These are phyloP conservation scores for Harpalus rubripes DNA, from an alignment of 2,888 invertebrate genomes.

Conservation along the genomic window DNA sequence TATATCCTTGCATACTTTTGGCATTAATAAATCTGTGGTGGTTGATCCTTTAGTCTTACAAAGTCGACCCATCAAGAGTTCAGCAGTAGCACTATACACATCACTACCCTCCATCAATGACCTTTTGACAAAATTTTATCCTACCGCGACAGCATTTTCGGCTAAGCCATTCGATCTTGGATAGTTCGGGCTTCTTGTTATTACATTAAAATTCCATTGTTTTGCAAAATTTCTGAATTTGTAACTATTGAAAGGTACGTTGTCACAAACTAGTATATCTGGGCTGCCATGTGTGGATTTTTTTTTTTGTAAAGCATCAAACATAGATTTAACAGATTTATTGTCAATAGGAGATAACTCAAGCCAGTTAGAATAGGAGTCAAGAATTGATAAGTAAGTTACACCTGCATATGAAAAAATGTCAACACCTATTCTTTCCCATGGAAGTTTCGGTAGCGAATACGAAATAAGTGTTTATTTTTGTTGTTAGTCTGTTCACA, in stretches of 20 bases:
- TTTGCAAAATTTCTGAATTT: not conserved
- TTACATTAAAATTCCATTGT: constrained; percentile 31
- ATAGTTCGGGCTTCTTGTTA: constrained; percentile 6
- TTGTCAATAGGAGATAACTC: not conserved
- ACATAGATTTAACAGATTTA: not conserved
- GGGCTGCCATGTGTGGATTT: constrained; percentile 10
- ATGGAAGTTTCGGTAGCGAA: constrained; percentile 56
- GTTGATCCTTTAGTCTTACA: constrained; percentile 67
- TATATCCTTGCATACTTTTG: not conserved
- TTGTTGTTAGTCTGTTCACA: constrained; percentile 16
- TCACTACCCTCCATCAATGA: not conserved
- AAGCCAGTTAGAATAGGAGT: constrained; percentile 28
- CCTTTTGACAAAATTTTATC: not conserved
- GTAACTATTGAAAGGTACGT: constrained; percentile 15
- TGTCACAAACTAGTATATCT: constrained; percentile 9
- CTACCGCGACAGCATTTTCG: constrained; percentile 8
- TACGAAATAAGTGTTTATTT: constrained; percentile 58
- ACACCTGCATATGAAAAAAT: not conserved
- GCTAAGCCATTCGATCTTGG: constrained; percentile 2
- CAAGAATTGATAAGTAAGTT: not conserved
- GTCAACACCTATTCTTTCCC: constrained; percentile 61
- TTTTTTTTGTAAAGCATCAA: not conserved
- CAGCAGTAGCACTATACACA: constrained; percentile 38
- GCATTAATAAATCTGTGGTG: not conserved
- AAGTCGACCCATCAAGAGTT: constrained; percentile 62